These are phyloP conservation scores for Varanus komodoensis DNA, from an alignment of 2,113 vertebrate genomes.

Conservation along the genomic window DNA sequence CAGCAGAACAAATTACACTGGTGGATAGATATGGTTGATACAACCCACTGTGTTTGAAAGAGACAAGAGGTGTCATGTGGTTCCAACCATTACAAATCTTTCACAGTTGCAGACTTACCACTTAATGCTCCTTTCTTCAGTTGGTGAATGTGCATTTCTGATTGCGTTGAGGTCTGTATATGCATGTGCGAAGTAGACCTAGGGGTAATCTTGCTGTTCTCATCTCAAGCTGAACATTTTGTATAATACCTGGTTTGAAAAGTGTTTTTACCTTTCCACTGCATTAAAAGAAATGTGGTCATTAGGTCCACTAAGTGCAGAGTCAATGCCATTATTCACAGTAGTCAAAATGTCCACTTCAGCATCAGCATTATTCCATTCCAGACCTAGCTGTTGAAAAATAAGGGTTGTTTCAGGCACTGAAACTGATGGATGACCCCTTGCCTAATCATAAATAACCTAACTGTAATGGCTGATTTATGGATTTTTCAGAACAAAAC, in stretches of 20 bases:
- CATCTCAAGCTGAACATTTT: neutral
- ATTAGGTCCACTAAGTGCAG: neutral
- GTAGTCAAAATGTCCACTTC: neutral
- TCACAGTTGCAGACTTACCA: neutral
- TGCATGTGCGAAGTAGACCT: neutral
- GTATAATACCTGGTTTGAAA: neutral
- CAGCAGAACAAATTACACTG: too few relatives aligned
- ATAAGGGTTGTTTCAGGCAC: neutral
- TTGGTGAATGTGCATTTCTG: neutral
- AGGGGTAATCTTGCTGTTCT: neutral
- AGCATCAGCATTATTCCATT: neutral
- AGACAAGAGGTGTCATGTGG: neutral
- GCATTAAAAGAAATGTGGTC: neutral
- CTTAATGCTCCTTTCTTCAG: neutral
- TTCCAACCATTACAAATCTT: neutral
- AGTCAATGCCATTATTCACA: neutral
- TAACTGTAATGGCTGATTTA: neutral
- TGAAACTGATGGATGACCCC: neutral
- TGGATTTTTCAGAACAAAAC: neutral
- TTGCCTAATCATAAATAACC: neutral
- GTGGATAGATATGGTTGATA: too few relatives aligned
- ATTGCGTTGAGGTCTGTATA: neutral
- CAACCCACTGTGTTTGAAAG: neutral
- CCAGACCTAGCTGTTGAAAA: neutral
- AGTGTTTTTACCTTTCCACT: neutral